Percentiles rank a stretch among this genome's conserved stretches.
Evolutionary conservation across 2,888 invertebrate species (phyloP).

Genomic region (Mythimna albipuncta): DNA sequence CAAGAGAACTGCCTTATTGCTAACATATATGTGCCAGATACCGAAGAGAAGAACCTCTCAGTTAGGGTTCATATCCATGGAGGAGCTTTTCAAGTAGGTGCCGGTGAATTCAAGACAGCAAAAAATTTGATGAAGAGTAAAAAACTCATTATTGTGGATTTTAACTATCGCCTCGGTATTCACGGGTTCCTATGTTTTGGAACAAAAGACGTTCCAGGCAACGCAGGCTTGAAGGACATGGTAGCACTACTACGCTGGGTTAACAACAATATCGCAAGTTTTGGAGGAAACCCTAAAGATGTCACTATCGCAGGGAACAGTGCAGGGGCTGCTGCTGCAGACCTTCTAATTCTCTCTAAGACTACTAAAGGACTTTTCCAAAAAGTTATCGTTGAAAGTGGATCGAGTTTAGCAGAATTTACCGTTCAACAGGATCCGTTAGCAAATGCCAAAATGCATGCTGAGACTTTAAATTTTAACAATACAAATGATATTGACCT

Average conservation of each 20-base stretch:
- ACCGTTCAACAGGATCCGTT: slow-evolving; percentile 71
- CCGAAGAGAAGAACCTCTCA: slow-evolving; percentile 66
- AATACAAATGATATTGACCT: slow-evolving; percentile 69
- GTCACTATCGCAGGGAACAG: slow-evolving; percentile 71
- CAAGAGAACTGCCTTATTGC: slow-evolving; percentile 80
- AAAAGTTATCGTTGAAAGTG: slow-evolving; percentile 74
- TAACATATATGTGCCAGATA: slow-evolving; percentile 80
- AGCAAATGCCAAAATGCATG: slow-evolving; percentile 69
- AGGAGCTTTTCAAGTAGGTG: slow-evolving; percentile 68
- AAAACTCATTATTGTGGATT: slow-evolving; percentile 68
- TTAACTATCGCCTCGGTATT: slow-evolving; percentile 70
- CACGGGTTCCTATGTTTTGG: slow-evolving; percentile 71
- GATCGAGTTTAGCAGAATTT: slow-evolving; percentile 62
- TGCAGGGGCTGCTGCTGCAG: slow-evolving; percentile 69
- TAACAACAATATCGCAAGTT: slow-evolving; percentile 69
- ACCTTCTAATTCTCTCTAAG: slow-evolving; percentile 69
- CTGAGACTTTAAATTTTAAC: slow-evolving; percentile 64
- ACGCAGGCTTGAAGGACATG: slow-evolving; percentile 76
- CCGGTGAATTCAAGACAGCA: slow-evolving; percentile 33
- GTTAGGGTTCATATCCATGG: slow-evolving; percentile 72
- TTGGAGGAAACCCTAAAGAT: slow-evolving; percentile 74
- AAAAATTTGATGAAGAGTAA: slow-evolving; percentile 46
- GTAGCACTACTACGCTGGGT: slow-evolving; percentile 72
- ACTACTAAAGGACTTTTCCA: slow-evolving; percentile 68
- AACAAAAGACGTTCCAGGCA: slow-evolving; percentile 70